A percentile compares a stretch with the other conserved stretches of the same genome.
Conservation (phyloP, 2,888 invertebrate genomes). For the Smittia sp. region DNA sequence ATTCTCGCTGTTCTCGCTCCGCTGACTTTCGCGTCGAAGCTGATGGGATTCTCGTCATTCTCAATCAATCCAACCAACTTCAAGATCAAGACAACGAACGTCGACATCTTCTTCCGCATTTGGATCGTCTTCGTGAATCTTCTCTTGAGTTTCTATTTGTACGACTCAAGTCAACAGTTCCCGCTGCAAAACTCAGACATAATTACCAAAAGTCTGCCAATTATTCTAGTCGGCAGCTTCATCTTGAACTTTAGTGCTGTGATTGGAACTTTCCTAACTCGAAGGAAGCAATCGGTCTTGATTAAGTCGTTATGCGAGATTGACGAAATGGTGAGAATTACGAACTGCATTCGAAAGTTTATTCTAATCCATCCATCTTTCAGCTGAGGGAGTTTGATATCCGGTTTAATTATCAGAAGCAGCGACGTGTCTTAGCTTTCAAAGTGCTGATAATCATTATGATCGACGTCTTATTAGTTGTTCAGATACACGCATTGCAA, state of each 20-base stretch:
- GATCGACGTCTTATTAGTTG: background rate
- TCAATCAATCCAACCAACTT: background rate
- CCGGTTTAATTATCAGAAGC: background rate
- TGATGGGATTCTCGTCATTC: background rate
- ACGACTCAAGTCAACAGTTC: background rate
- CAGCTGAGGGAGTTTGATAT: background rate
- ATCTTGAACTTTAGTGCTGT: background rate
- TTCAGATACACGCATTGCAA: background rate
- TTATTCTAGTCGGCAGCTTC: background rate
- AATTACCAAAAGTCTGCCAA: background rate
- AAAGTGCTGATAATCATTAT: background rate
- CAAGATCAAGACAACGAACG: background rate
- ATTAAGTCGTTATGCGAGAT: background rate
- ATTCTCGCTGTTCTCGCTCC: background rate
- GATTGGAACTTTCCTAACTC: background rate
- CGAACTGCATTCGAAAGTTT: background rate
- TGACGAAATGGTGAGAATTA: slow-evolving; percentile 3
- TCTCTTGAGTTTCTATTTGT: background rate
- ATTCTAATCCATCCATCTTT: background rate
- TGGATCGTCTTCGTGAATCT: background rate
- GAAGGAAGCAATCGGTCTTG: background rate
- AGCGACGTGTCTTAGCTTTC: background rate
- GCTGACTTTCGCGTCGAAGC: background rate
- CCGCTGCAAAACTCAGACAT: background rate
- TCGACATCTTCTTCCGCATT: background rate